A percentile compares a stretch with the other conserved stretches of the same genome.
Evolutionary conservation across 2,113 vertebrate species (phyloP).

Genomic region (Emydura subglobosa): DNA sequence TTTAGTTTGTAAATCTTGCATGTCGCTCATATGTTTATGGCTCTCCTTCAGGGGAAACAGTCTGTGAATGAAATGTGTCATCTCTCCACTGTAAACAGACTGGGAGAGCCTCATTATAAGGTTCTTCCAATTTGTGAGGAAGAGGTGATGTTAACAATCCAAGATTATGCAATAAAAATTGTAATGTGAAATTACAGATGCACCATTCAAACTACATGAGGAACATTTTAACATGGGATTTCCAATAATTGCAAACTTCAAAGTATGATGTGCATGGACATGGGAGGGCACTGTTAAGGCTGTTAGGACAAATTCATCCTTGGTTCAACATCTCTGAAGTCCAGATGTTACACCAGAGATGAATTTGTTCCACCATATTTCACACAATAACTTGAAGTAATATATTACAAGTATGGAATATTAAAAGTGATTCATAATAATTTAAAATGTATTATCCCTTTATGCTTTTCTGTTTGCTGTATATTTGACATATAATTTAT

Average conservation of each 20-base stretch:
- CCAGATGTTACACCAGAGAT: background rate
- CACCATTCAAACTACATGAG: background rate
- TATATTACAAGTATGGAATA: background rate
- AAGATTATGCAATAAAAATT: background rate
- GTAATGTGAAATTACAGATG: background rate
- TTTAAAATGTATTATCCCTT: background rate
- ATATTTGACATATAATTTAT: background rate
- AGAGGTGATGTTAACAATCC: conserved; percentile 22
- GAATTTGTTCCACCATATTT: background rate
- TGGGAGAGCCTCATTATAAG: background rate
- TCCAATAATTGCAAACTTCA: background rate
- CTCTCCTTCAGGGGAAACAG: conserved; percentile 11
- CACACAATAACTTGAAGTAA: background rate
- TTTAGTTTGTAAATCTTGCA: conserved; percentile 45
- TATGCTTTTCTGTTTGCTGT: background rate
- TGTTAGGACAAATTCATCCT: background rate
- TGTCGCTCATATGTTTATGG: conserved; percentile 16
- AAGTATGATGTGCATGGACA: background rate
- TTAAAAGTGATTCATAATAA: background rate
- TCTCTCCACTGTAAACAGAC: conserved; percentile 19
- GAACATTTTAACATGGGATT: conserved; percentile 14
- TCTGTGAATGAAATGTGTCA: conserved; percentile 6
- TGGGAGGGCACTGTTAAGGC: background rate
- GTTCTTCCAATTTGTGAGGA: conserved; percentile 13
- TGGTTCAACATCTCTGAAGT: background rate